phyloP scores from a whole-genome alignment of 2,113 vertebrate genomes.

The Anthoscopus minutus region DNA sequence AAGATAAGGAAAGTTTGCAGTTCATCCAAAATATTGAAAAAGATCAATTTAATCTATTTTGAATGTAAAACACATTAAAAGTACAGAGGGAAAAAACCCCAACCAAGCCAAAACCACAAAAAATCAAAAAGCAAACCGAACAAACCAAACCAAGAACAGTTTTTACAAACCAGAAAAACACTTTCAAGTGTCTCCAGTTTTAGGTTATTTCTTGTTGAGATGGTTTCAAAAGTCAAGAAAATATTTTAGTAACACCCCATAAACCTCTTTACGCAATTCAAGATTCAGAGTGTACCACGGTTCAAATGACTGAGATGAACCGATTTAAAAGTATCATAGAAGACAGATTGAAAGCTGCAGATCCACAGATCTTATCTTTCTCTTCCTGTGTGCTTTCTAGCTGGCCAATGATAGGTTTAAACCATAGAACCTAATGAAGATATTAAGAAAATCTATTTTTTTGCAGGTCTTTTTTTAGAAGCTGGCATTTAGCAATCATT shows the following conservation, averaged over 20 bases:
- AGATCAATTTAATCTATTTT: neutral
- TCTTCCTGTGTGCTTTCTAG: neutral
- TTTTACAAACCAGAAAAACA: neutral
- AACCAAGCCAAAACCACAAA: neutral
- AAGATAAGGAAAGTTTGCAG: neutral
- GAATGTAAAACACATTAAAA: neutral
- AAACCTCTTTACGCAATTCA: neutral
- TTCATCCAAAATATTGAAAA: neutral
- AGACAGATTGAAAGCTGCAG: neutral
- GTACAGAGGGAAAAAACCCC: neutral
- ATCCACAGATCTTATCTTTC: neutral
- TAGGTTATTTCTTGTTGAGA: neutral
- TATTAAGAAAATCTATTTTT: neutral
- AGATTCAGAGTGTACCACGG: neutral
- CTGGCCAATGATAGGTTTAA: neutral
- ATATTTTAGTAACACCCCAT: neutral
- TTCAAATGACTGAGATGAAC: neutral
- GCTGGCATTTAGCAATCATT: neutral
- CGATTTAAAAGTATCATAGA: neutral
- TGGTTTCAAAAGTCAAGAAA: neutral
- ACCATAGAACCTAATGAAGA: neutral
- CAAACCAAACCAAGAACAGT: neutral
- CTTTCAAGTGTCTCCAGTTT: neutral
- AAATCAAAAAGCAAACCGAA: neutral
- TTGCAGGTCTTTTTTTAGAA: neutral